Base-by-base conservation (phyloP, 2,113 vertebrate genomes). In the Larimichthys crocea region DNA sequence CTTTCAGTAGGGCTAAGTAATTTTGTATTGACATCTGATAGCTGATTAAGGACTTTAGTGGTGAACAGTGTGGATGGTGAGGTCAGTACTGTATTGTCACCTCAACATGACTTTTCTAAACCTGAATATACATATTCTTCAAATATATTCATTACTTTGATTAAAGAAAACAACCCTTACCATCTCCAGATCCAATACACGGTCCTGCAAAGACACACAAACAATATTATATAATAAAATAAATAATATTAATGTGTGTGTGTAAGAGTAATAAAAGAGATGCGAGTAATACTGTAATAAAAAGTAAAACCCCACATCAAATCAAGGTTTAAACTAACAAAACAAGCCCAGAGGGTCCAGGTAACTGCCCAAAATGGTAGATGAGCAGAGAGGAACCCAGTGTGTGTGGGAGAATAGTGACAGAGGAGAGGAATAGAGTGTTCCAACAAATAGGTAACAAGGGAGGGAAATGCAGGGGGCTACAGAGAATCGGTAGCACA, bases 151-250 rank as follows among this genome's bases (percentile, higher is more conserved):
- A 48, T 53, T 19, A 35, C 3, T 73, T 60, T 53, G 20, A 65
- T 6, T 3, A 20, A 19, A 88, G 2, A 14, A 55, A 71, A 76
- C 6, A 60, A 73, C 57, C 5, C 94, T 93, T 86, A 95, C 95
- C 93, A 73, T 84, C 82, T 95, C 94, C 52, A 95, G 84, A 83
- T 95, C 94, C 89, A 93, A 64, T 2, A 95, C 83, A 29, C 90
- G 89, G 57, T 94, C 93, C 94, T 95, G 82, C 5, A 24, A 86
- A 84, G 24, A 91, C 22, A 91, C 15, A 94, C 16, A 89, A 35
- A 83, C 40, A 59, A 24, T 24, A 24, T 24, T 24, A 1, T 1
- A 24, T 24, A 24, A 24, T 24, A 24, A 24, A 24, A 24, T 24
- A 24, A 79, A 24, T 4, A 26, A 26, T 48, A 55, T 83, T 26